These are phyloP conservation scores for Melipona bicolor DNA, from an alignment of 2,888 invertebrate species.

Conservation along the genomic window DNA sequence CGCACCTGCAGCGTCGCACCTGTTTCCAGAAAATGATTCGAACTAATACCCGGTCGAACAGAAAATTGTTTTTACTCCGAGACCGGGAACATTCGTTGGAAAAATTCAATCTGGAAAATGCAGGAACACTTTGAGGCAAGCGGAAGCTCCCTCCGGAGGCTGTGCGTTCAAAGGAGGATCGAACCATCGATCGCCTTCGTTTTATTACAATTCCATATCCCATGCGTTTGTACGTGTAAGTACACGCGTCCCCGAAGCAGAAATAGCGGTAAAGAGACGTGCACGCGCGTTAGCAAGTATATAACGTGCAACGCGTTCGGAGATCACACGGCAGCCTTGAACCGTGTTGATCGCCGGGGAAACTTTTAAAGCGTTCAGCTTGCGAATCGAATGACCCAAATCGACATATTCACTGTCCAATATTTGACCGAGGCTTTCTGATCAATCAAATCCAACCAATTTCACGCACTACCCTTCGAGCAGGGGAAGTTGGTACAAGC, in stretches of 20 bases:
- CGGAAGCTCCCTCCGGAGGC: neutral
- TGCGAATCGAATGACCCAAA: constrained; percentile 59
- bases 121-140: constrained; percentile 5
- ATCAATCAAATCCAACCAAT: constrained; percentile 54
- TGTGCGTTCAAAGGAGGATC: constrained; percentile 21
- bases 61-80: constrained; percentile 31
- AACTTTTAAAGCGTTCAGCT: constrained; percentile 60
- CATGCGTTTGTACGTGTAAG: neutral
- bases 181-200: constrained; percentile 17
- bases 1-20: neutral
- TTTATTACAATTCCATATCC: neutral
- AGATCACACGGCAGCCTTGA: constrained; percentile 30
- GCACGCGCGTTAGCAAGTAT: no score
- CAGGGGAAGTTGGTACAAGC: constrained; percentile 46
- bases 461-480: constrained; percentile 45
- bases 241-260: neutral
- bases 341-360: constrained; percentile 47
- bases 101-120: constrained; percentile 46
- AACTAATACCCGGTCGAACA: constrained; percentile 10
- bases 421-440: constrained; percentile 49
- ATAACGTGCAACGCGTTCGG: constrained; percentile 30
- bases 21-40: constrained; percentile 18
- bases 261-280: no score
- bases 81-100: neutral
- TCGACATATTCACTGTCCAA: constrained; percentile 46